Evolutionary conservation across 2,113 vertebrate genomes (phyloP), one percentile per base, ranked within the genome.

Genomic region (Gavia stellata): DNA sequence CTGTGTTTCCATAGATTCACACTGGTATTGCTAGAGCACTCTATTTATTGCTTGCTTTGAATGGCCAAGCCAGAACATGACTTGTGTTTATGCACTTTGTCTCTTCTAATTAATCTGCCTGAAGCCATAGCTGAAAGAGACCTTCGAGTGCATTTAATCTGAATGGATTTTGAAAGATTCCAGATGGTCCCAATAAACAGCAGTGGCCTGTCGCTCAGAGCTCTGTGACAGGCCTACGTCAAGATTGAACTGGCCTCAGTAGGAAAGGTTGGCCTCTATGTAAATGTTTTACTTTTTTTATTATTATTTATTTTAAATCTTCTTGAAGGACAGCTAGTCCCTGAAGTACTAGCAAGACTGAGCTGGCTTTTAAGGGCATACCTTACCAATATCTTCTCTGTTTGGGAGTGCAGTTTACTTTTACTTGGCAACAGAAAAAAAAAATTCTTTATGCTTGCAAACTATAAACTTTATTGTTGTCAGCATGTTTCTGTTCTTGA

Each of bases 41-140:
- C 74, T 78, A 71, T 93, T 73, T 95, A 66, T 81, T 89, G 81
- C 70, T 91, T 82, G 34, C 62, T 89, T 90, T 82, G 65, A 92
- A 61, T 81, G 66, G 65, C 89, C 70, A 91, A 72, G 81, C 38
- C 81, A 85, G 91, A 95, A 82, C 28, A 67, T 75, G 61, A 68
- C 70, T 94, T 85, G 52, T 91, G 70, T 95, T 96, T 91, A 89
- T 82, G 70, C 78, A 89, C 56, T 92, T 90, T 47, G 44, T 95
- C 73, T 87, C 86, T 92, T 85, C 61, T 90, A 91, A 96, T 95
- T 91, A 87, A 91, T 90, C 40, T 96, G 84, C 81, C 66, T 85
- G 90, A 91, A 96, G 81, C 65, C 53, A 61, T 40, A 92, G 70
- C 75, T 0, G 0, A 74, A 84, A 85, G 81, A 87, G 83, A 87